A percentile compares a stretch with the other conserved stretches of the same genome.
Evolutionary conservation across 2,888 invertebrate genomes (phyloP).

Genomic region (Tortricodes alternella): DNA sequence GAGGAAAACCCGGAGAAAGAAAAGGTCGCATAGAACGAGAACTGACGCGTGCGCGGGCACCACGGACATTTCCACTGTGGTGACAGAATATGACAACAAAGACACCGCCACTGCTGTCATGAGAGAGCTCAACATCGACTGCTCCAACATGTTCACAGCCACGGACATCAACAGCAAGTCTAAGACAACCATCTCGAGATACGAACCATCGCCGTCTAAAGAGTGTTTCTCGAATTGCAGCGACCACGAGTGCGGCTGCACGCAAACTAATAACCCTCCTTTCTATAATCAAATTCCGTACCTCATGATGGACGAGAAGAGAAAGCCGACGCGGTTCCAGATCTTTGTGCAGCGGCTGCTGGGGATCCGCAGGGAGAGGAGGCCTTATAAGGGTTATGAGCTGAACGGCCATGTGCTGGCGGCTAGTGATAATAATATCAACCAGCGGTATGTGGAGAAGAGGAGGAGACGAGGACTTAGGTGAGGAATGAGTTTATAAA

Average conservation of each 20-base stretch:
- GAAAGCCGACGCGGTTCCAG: slow-evolving; percentile 62
- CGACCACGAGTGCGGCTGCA: slow-evolving; percentile 32
- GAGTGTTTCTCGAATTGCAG: slow-evolving; percentile 29
- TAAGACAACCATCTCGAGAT: background rate
- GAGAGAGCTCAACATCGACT: slow-evolving; percentile 47
- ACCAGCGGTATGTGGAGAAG: slow-evolving; percentile 46
- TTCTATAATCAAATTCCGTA: slow-evolving; percentile 43
- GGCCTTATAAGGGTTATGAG: too few species aligned
- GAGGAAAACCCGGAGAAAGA: slow-evolving; percentile 36
- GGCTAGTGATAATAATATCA: slow-evolving; percentile 62
- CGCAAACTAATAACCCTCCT: slow-evolving; percentile 40
- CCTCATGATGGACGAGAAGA: slow-evolving; percentile 46
- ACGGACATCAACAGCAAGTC: slow-evolving; percentile 26
- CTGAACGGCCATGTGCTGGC: slow-evolving; percentile 52
- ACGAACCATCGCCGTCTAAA: slow-evolving; percentile 31
- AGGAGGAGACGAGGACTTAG: slow-evolving; percentile 46
- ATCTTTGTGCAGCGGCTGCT: slow-evolving; percentile 63
- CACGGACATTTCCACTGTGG: slow-evolving; percentile 49
- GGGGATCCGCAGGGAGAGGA: slow-evolving; percentile 53
- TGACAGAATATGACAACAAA: slow-evolving; percentile 35
- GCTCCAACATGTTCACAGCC: background rate
- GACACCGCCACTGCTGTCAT: slow-evolving; percentile 48
- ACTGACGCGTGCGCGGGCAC: slow-evolving; percentile 66
- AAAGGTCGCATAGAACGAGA: slow-evolving; percentile 62
- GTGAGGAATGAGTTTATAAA: background rate